Base-by-base conservation (phyloP, 2,888 invertebrate genomes). In the Cistogaster globosa region DNA sequence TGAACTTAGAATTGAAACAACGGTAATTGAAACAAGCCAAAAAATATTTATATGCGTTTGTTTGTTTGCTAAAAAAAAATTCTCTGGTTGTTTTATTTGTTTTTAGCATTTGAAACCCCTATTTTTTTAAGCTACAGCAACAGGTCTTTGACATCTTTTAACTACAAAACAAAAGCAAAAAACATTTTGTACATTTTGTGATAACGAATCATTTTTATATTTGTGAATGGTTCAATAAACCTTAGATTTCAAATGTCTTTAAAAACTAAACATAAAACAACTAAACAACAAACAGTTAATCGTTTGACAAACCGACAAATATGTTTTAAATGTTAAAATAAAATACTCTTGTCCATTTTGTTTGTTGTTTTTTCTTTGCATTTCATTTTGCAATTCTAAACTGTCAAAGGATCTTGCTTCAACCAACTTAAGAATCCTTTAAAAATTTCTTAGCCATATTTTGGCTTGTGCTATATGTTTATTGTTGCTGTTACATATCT, bases 251-350 rank as follows among this genome's bases (percentile, higher is more conserved):
- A 85, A 80, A 74, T 82, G 62, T 26, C 55, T 75, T 65, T 82
- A 65, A 82, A 26, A 74, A 76, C 69, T 55, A 63, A 84, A 69
- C 48, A 9, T 14, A 60, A 42, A 58, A 58, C 14, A 65, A 65
- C 77, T 55, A 38, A 48, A 67, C 53, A 68, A 48, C 20, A 82
- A 81, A 81, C 84, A 60, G 84, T 81, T 84, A 84, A 81, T 84
- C 84, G 77, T 81, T 84, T 84, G 84, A 84, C 74, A 84, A 84
- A 74, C 72, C 80, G 62, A 76, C 68, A 81, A 77, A 77, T 58
- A 77, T 75, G 36, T 62, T 8, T 63, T 63, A 14, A n/a, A 65
- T 32, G 57, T 57, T 76, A 67, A 67, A 79, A 65, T 36, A 51
- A 58, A 58, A 78, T 67, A 60, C 36, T 79, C 26, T 63, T 53